phyloP scores from a whole-genome alignment of 2,113 vertebrate species.

The Malaclemys terrapin region DNA sequence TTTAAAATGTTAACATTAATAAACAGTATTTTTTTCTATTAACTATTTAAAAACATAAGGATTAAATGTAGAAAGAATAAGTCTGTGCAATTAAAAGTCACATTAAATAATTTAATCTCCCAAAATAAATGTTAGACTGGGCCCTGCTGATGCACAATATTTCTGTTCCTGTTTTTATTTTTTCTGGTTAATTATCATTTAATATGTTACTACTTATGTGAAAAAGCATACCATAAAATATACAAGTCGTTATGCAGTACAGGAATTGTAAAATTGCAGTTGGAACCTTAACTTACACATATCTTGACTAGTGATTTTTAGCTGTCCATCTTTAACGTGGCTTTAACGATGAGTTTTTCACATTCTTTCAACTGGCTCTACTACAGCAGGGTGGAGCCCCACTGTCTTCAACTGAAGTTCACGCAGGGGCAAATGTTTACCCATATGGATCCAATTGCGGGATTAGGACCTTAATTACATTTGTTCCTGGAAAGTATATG shows the following conservation, averaged over 20 bases:
- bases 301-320: not conserved
- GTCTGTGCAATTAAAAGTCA: not conserved
- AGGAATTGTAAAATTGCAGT: not conserved
- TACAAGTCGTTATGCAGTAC: not conserved
- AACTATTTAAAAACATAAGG: not conserved
- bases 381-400: not conserved
- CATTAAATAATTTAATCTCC: not conserved
- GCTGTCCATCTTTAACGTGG: not conserved
- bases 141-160: not conserved
- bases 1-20: not conserved
- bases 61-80: not conserved
- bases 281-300: not conserved
- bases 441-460: not conserved
- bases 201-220: not conserved
- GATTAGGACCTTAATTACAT: not conserved
- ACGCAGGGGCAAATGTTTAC: not conserved
- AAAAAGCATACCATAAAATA: not conserved
- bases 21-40: not conserved
- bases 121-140: not conserved
- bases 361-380: not conserved
- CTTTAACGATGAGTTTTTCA: not conserved
- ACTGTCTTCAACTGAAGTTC: fast-evolving
- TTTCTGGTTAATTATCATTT: not conserved
- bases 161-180: not conserved
- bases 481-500: not conserved